A percentile compares a stretch with the other conserved stretches of the same genome.
phyloP scores from a whole-genome alignment of 2,888 invertebrate genomes.

The Xanthia togata region DNA sequence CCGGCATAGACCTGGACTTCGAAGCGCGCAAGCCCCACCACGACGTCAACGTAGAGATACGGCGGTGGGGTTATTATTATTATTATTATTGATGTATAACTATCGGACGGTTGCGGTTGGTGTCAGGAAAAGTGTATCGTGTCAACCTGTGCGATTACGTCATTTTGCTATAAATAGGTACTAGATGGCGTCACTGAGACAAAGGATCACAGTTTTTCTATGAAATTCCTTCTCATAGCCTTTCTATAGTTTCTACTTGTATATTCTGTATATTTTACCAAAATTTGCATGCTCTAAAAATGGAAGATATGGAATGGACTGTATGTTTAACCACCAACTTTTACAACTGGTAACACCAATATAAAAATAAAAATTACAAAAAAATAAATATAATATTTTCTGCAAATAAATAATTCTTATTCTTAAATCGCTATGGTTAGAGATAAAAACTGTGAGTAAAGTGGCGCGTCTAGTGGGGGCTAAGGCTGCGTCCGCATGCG shows the following conservation, averaged over 20 bases:
- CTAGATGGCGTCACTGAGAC: neutral
- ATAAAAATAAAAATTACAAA: no score
- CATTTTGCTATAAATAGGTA: neutral
- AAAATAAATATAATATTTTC: no score
- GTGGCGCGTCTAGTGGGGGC: conserved; percentile 63
- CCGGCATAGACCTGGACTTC: no score
- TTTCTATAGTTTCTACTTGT: neutral
- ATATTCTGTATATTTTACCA: neutral
- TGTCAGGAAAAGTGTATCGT: no score
- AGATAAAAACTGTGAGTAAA: neutral
- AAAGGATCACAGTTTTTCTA: neutral
- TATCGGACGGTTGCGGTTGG: no score
- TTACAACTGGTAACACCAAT: neutral
- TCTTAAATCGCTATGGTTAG: neutral
- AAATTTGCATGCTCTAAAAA: neutral
- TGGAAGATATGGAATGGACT: no score
- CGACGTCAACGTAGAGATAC: no score
- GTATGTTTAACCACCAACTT: neutral
- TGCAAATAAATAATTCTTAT: no score
- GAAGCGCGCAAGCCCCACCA: no score
- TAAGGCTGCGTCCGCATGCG: conserved; percentile 58
- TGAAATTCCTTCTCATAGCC: neutral
- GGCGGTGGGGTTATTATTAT: no score
- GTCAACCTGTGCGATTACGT: neutral
- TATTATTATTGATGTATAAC: no score